phyloP scores from a whole-genome alignment of 1,140 invertebrate species.

The Drosophila orosa region DNA sequence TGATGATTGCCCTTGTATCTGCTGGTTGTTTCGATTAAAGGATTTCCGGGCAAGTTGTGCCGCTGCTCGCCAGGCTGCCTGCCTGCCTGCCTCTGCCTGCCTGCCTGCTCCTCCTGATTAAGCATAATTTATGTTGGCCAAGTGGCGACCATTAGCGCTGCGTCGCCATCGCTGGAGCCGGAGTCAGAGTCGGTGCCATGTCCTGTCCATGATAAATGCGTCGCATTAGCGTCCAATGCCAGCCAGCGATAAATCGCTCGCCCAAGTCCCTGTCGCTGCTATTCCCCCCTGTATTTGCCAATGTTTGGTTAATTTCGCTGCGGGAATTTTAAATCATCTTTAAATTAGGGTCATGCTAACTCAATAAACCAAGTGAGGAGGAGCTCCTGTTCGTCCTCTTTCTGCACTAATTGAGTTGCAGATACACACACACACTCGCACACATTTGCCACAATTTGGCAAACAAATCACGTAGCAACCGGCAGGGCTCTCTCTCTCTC shows the following conservation, averaged over 20 bases:
- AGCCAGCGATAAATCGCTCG: conserved; percentile 63
- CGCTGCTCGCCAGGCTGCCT: conserved; percentile 8
- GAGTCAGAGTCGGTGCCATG: conserved; percentile 12
- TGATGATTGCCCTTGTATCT: conserved; percentile 47
- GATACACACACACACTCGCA: conserved; percentile 23
- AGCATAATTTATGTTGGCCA: conserved; percentile 77
- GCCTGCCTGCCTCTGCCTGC: conserved; percentile 4
- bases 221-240: conserved; percentile 69
- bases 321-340: conserved; percentile 82
- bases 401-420: conserved; percentile 63
- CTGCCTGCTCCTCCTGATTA: conserved; percentile 58
- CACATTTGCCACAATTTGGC: conserved; percentile 78
- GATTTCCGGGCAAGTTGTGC: conserved; percentile 26
- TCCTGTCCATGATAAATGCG: conserved; percentile 73
- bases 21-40: conserved; percentile 62
- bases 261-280: not conserved
- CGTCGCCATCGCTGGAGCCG: conserved; percentile 29
- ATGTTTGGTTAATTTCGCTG: conserved; percentile 77
- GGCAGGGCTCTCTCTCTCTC: conserved; percentile 27
- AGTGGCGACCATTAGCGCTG: conserved; percentile 75
- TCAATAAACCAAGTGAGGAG: conserved; percentile 71
- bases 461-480: conserved; percentile 77
- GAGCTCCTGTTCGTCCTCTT: conserved; percentile 12
- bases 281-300: conserved; percentile 34
- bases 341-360: conserved; percentile 81